Evolutionary conservation across 2,797 vertebrate genomes (phyloP).

Genomic region (Peromyscus aztecus): DNA sequence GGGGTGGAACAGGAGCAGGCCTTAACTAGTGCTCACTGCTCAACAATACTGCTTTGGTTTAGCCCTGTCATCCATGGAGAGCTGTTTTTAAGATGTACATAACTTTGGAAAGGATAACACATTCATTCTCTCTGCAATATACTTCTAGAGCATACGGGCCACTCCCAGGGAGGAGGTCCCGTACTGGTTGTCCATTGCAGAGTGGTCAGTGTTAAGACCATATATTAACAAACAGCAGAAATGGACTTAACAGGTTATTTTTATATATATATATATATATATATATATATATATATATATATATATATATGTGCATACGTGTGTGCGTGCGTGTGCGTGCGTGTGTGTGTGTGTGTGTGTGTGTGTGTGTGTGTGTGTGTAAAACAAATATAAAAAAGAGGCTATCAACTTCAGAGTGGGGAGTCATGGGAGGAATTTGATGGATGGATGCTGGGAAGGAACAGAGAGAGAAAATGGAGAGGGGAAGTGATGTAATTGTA

Average conservation of each 20-base stretch:
- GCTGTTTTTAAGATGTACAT: background rate
- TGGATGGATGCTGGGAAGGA: background rate
- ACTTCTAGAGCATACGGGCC: background rate
- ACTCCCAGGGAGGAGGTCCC: background rate
- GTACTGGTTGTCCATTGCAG: background rate
- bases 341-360: too few species aligned
- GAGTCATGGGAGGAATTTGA: background rate
- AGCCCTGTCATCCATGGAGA: background rate
- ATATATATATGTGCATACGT: background rate
- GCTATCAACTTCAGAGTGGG: background rate
- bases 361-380: background rate
- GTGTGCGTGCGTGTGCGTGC: too few species aligned
- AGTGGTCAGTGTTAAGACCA: background rate
- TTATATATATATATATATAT: too few species aligned
- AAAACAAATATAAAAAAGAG: background rate
- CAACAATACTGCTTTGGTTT: background rate
- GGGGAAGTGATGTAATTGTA: background rate
- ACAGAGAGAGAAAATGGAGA: background rate
- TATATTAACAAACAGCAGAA: background rate
- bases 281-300: background rate
- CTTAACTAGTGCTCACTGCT: background rate
- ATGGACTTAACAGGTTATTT: background rate
- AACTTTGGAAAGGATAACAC: background rate
- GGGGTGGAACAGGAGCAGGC: background rate
- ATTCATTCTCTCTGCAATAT: background rate